A percentile compares a stretch with the other conserved stretches of the same genome.
Evolutionary conservation across 2,888 invertebrate genomes (phyloP).

Genomic region (Plagodis dolabraria): DNA sequence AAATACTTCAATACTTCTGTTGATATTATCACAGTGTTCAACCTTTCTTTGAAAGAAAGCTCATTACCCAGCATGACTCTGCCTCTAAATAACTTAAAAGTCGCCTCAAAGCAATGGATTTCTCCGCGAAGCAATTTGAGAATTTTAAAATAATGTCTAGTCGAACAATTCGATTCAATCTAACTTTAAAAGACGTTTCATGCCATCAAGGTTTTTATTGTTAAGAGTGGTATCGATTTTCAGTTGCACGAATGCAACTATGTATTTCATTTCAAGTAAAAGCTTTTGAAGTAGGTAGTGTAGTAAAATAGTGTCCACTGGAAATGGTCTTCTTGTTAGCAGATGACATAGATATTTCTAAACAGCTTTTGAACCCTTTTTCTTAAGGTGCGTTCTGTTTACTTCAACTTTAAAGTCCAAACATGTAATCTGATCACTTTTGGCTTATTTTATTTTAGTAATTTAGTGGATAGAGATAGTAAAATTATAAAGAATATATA

Average conservation of each 20-base stretch:
- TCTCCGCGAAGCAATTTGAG: background rate
- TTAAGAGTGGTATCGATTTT: conserved; percentile 16
- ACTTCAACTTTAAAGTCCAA: background rate
- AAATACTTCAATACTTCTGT: no score
- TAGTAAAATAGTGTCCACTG: conserved; percentile 37
- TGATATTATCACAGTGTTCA: background rate
- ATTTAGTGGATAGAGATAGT: no score
- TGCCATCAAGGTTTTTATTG: conserved; percentile 9
- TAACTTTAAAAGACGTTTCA: background rate
- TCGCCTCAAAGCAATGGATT: background rate
- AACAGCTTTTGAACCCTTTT: conserved; percentile 38
- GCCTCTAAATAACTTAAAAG: background rate
- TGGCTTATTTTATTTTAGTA: no score
- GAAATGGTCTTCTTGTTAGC: conserved; percentile 34
- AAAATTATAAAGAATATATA: no score
- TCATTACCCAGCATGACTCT: background rate
- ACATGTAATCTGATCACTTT: no score
- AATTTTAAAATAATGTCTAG: background rate
- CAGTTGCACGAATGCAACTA: conserved; percentile 16
- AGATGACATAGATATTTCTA: conserved; percentile 28
- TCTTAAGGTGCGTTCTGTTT: conserved; percentile 15
- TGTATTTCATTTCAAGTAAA: conserved; percentile 38
- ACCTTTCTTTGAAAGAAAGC: background rate
- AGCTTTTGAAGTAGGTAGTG: conserved; percentile 38
- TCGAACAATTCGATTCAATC: conserved; percentile 1